Evolutionary conservation across 2,888 invertebrate genomes (phyloP).

Genomic region (Drosophila glabriapex): DNA sequence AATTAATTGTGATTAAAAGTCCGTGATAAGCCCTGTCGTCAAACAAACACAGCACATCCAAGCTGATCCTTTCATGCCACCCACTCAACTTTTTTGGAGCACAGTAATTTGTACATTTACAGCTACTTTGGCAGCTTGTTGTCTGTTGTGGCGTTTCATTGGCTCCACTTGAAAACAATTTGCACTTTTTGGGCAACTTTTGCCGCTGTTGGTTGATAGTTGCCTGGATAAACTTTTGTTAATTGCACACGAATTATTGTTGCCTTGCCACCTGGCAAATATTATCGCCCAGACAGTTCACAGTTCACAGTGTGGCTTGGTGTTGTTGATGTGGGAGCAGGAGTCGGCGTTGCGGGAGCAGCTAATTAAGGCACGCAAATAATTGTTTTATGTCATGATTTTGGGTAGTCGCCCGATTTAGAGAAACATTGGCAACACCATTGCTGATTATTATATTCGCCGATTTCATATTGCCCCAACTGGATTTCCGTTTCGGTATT

Average conservation of each 20-base stretch:
- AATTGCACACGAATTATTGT: slow-evolving; percentile 44
- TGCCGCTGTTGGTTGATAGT: neutral
- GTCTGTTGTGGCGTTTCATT: slow-evolving; percentile 6
- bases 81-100: slow-evolving; percentile 12
- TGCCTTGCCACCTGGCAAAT: slow-evolving; percentile 46
- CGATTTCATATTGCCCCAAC: slow-evolving; percentile 42
- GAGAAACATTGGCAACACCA: slow-evolving; percentile 46
- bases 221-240: slow-evolving; percentile 40
- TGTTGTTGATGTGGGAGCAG: slow-evolving; percentile 22
- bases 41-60: neutral
- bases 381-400: slow-evolving; percentile 66
- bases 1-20: neutral
- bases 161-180: slow-evolving; percentile 68
- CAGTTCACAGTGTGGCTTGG: slow-evolving; percentile 39
- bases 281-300: slow-evolving; percentile 54
- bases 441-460: slow-evolving; percentile 56
- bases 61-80: neutral
- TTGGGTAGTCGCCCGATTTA: slow-evolving; percentile 22
- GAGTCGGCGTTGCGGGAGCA: slow-evolving; percentile 39
- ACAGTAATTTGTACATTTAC: slow-evolving; percentile 42
- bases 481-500: slow-evolving; percentile 22
- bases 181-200: slow-evolving; percentile 62
- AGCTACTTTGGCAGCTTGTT: slow-evolving; percentile 4
- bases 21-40: neutral
- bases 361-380: slow-evolving; percentile 71